Conservation (phyloP, 92 coral and sea anemone species). For the Parazoanthus swiftii region DNA sequence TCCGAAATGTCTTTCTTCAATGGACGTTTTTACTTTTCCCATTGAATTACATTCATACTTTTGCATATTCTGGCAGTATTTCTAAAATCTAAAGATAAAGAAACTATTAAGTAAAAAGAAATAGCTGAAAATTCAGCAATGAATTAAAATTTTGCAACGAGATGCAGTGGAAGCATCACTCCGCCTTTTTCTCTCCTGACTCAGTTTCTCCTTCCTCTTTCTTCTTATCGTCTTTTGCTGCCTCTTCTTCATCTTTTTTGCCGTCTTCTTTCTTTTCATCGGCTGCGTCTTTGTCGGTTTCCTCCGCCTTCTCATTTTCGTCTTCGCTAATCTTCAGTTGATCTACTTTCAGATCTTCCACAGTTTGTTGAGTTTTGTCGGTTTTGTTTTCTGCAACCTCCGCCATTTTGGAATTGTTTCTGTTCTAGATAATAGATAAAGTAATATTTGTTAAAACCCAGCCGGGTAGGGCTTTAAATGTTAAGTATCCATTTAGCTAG, state of each 20-base stretch:
- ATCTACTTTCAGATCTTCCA: constrained; percentile 1
- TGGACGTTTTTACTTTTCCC: too few relatives aligned
- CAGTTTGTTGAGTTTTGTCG: not conserved
- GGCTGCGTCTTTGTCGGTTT: not conserved
- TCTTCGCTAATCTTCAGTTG: not conserved
- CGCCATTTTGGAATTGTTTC: constrained; percentile 2
- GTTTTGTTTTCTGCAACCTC: not conserved
- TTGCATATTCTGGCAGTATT: too few relatives aligned
- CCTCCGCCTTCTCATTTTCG: not conserved
- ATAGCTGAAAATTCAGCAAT: not conserved
- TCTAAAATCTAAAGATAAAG: too few relatives aligned
- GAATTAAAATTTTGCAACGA: too few relatives aligned
- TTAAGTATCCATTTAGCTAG: too few relatives aligned
- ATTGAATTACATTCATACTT: too few relatives aligned
- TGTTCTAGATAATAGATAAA: not conserved
- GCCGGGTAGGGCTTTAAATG: not conserved
- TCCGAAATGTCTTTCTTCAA: too few relatives aligned
- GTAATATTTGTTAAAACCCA: not conserved
- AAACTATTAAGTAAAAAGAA: too few relatives aligned
- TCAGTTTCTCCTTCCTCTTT: not conserved
- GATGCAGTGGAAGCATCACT: not conserved
- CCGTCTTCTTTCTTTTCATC: not conserved
- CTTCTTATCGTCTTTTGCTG: not conserved
- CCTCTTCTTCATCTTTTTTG: not conserved
- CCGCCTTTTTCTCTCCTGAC: not conserved